Conservation (phyloP, 2,888 invertebrate species). For the Diadegma fenestrale region DNA sequence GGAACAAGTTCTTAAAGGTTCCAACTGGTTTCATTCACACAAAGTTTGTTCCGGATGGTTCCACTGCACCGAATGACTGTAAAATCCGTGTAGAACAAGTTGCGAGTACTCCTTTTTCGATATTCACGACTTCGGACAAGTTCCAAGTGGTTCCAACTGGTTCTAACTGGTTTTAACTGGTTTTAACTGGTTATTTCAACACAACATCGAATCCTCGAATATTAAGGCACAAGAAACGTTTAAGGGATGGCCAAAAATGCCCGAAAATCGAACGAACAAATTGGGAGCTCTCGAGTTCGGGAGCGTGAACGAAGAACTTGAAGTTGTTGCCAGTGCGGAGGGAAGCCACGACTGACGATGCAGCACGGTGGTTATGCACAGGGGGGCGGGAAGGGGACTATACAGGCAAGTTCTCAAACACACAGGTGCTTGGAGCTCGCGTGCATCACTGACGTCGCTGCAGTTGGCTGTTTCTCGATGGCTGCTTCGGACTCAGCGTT, state of each 20-base stretch:
- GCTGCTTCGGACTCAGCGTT: constrained; percentile 38
- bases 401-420: constrained; percentile 45
- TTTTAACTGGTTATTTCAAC: background rate
- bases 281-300: background rate
- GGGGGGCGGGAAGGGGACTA: background rate
- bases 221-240: background rate
- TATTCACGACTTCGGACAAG: background rate
- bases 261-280: background rate
- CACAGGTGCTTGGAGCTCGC: constrained; percentile 65
- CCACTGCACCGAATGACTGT: no score
- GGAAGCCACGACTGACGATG: constrained; percentile 63
- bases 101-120: background rate
- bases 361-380: constrained; percentile 39
- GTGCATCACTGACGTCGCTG: constrained; percentile 62
- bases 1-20: constrained; percentile 10
- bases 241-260: background rate
- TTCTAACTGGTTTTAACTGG: background rate
- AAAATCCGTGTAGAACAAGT: background rate
- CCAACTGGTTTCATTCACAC: background rate
- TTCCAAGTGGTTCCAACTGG: background rate
- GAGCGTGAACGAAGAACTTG: constrained; percentile 37
- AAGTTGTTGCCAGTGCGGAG: constrained; percentile 51
- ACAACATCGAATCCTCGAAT: background rate
- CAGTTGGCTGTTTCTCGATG: constrained; percentile 56
- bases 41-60: background rate